phyloP scores from a whole-genome alignment of 2,888 invertebrate species.

The Anodontia alba region DNA sequence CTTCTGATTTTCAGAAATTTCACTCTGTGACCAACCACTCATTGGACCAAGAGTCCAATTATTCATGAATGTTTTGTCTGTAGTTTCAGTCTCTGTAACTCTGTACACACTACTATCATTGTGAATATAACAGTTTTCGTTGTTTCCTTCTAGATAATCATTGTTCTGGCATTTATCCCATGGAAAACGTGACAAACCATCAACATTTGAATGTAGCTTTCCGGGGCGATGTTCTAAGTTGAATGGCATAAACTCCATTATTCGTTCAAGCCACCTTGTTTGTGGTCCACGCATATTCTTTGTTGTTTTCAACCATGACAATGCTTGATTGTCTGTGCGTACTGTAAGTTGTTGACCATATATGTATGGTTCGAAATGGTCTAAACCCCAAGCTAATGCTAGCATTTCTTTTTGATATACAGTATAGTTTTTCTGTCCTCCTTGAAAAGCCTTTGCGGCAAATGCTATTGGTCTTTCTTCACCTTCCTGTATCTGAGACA shows the following conservation, averaged over 20 bases:
- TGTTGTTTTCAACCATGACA: conserved; percentile 7
- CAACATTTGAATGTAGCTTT: background rate
- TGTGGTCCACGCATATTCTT: background rate
- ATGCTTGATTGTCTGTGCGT: conserved; percentile 24
- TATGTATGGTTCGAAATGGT: conserved; percentile 17
- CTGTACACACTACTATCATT: background rate
- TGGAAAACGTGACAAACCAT: background rate
- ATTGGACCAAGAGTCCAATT: conserved; percentile 6
- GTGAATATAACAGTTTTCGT: background rate
- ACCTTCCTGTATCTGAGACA: conserved; percentile 24
- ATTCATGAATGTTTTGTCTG: background rate
- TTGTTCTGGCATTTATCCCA: too few relatives aligned
- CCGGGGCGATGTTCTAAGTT: conserved; percentile 8
- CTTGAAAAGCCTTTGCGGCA: conserved; percentile 16
- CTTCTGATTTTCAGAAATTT: background rate
- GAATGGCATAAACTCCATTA: conserved; percentile 16
- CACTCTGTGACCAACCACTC: background rate
- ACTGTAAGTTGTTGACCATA: conserved; percentile 18
- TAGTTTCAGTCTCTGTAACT: background rate
- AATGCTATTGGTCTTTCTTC: conserved; percentile 32
- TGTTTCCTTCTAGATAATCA: background rate
- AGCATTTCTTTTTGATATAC: conserved; percentile 22
- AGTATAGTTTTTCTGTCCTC: conserved; percentile 29
- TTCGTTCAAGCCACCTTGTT: conserved; percentile 5
- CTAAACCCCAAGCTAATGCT: conserved; percentile 7